Conservation (phyloP, 2,797 vertebrate genomes). For the Danio choprae region DNA sequence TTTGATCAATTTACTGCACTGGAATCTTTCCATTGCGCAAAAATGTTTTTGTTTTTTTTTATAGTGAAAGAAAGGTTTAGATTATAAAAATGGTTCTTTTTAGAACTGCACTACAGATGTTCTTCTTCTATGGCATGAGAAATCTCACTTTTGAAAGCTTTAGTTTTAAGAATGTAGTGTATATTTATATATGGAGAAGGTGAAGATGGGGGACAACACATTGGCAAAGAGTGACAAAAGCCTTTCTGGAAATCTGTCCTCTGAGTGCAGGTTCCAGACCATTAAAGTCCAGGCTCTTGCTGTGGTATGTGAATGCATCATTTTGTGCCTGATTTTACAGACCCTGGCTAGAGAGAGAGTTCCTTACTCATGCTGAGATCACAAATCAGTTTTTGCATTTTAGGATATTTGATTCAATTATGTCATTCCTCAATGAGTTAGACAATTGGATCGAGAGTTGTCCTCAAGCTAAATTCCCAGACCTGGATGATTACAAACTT, state of each 20-base stretch:
- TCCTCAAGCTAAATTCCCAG: conserved; percentile 13
- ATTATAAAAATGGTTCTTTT: no score
- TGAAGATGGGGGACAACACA: conserved; percentile 55
- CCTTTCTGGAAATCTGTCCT: conserved; percentile 45
- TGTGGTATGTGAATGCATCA: conserved; percentile 29
- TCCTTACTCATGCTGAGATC: conserved; percentile 24
- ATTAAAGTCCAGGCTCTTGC: conserved; percentile 38
- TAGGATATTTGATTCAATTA: conserved; percentile 14
- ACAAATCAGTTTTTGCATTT: conserved; percentile 16
- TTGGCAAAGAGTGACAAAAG: conserved; percentile 38
- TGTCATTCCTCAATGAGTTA: conserved; percentile 25
- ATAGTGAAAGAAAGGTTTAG: no score
- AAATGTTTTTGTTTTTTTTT: no score
- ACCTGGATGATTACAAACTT: conserved; percentile 23
- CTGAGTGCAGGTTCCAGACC: conserved; percentile 44
- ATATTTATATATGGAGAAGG: conserved; percentile 27
- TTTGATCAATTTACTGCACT: no score
- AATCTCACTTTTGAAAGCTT: background rate
- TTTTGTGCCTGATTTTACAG: conserved; percentile 11
- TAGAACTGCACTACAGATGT: no score
- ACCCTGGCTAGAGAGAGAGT: background rate
- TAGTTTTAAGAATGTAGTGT: background rate
- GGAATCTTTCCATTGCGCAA: no score
- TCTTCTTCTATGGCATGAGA: no score
- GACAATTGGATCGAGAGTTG: conserved; percentile 29